These are phyloP conservation scores for Simalia tracyae DNA, from an alignment of 2,797 vertebrate genomes.

Conservation along the genomic window DNA sequence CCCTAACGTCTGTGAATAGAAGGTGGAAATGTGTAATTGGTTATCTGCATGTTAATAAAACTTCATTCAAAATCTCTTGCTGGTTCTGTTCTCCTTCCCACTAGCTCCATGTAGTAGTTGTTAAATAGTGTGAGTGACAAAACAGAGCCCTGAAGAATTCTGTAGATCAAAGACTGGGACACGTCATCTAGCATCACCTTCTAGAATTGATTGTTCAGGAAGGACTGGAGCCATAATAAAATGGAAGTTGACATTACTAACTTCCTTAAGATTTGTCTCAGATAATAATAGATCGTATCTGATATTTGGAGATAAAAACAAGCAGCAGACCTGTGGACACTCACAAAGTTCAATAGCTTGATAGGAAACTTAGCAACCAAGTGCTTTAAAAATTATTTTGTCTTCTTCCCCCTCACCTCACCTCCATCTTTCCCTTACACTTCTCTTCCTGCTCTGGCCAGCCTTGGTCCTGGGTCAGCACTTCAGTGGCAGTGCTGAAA, in stretches of 20 bases:
- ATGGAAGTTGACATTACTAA: background rate
- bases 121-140: background rate
- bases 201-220: background rate
- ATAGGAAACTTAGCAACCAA: conserved; percentile 2
- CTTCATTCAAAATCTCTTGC: background rate
- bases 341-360: conserved; percentile 4
- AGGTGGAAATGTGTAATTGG: background rate
- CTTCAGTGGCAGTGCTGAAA: background rate
- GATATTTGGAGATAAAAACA: background rate
- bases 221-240: background rate
- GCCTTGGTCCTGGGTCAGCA: background rate
- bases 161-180: background rate
- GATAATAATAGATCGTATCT: conserved; percentile 7
- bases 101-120: background rate
- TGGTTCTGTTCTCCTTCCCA: background rate
- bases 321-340: background rate
- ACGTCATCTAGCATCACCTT: background rate
- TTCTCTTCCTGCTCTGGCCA: conserved; percentile 12
- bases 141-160: background rate
- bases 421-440: background rate
- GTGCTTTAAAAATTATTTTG: conserved; percentile 23
- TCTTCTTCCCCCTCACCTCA: background rate
- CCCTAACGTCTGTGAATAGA: background rate
- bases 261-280: background rate
- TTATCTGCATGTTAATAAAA: background rate